Conservation (phyloP, 2,797 vertebrate genomes). For the Acanthiza pusilla region DNA sequence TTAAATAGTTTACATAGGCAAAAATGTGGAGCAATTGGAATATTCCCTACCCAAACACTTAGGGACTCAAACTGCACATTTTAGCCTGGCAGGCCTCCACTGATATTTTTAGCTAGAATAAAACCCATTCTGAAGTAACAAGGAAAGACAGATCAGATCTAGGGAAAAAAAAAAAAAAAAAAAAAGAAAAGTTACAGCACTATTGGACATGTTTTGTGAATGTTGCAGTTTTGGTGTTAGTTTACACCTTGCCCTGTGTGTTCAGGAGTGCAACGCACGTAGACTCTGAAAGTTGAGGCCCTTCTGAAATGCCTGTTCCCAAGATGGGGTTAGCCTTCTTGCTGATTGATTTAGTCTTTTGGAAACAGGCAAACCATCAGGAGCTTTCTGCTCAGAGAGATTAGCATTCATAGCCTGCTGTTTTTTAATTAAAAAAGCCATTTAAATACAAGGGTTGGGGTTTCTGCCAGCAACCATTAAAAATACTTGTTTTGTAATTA, state of each 20-base stretch:
- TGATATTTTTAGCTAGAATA: constrained; percentile 42
- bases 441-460: constrained; percentile 67
- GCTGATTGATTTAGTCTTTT: constrained; percentile 45
- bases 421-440: constrained; percentile 68
- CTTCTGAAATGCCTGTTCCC: neutral
- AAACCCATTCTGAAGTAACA: constrained; percentile 8
- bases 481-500: constrained; percentile 71
- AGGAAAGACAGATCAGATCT: constrained; percentile 27
- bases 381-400: constrained; percentile 53
- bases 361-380: constrained; percentile 30
- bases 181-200: neutral
- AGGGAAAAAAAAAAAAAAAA: neutral
- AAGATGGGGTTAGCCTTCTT: constrained; percentile 24
- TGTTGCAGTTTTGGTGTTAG: neutral
- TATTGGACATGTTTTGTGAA: neutral
- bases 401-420: constrained; percentile 66
- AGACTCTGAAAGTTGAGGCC: neutral
- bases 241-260: neutral
- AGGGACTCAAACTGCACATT: constrained; percentile 57
- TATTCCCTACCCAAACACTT: constrained; percentile 50
- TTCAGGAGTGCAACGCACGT: neutral
- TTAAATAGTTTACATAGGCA: constrained; percentile 66
- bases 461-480: constrained; percentile 65
- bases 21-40: constrained; percentile 62
- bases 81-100: constrained; percentile 51